Conservation (phyloP, 2,113 vertebrate species). For the Osmerus eperlanus region DNA sequence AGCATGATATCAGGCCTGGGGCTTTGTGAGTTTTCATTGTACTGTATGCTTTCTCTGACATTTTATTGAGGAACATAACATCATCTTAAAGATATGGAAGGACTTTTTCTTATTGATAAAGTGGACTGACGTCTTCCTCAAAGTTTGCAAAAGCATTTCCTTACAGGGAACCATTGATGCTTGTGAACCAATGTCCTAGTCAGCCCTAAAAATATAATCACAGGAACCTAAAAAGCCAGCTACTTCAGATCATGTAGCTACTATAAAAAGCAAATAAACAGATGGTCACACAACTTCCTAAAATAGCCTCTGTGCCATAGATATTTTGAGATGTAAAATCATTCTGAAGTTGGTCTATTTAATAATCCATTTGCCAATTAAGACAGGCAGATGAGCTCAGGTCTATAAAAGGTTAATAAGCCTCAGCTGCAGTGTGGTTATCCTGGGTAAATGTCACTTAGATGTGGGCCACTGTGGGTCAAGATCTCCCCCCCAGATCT, state of each 20-base stretch:
- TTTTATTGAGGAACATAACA: not conserved
- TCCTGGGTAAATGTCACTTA: constrained; percentile 82
- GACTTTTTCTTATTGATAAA: not conserved
- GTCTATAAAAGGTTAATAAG: constrained; percentile 80
- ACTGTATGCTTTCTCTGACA: not conserved
- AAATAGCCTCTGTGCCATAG: constrained; percentile 54
- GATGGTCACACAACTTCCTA: constrained; percentile 52
- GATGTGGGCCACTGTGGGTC: constrained; percentile 72
- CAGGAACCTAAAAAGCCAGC: not conserved
- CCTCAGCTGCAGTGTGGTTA: constrained; percentile 72
- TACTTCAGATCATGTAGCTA: constrained; percentile 34
- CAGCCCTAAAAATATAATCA: not conserved
- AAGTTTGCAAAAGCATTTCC: not conserved
- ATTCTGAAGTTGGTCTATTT: constrained; percentile 71
- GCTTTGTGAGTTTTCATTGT: constrained; percentile 6
- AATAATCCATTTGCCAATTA: constrained; percentile 79
- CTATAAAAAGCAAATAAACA: constrained; percentile 33
- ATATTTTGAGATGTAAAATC: constrained; percentile 66
- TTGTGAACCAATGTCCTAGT: not conserved
- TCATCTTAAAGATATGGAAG: not conserved
- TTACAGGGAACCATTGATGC: not conserved
- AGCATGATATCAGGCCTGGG: constrained; percentile 7
- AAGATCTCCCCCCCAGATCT: constrained; percentile 78
- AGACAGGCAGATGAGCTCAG: constrained; percentile 63
- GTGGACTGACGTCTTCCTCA: not conserved